Evolutionary conservation across 2,797 vertebrate species (phyloP).

Genomic region (Myioborus miniatus): DNA sequence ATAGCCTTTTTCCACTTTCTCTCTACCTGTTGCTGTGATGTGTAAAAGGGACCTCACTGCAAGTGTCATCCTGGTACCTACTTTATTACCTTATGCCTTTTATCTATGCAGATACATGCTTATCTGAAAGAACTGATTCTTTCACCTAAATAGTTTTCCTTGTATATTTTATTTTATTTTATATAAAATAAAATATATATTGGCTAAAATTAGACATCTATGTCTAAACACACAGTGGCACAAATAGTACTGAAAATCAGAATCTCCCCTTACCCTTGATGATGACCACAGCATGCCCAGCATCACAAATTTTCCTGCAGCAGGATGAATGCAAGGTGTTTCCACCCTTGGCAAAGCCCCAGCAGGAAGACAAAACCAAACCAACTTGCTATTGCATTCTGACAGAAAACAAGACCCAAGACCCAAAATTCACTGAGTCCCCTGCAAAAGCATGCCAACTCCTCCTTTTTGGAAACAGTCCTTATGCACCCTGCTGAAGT

Average conservation of each 20-base stretch:
- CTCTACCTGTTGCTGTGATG: neutral
- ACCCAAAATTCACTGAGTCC: neutral
- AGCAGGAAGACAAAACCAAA: neutral
- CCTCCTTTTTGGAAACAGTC: neutral
- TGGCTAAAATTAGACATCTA: neutral
- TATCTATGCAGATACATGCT: neutral
- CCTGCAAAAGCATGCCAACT: neutral
- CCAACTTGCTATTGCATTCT: neutral
- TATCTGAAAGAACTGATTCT: neutral
- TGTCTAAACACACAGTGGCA: neutral
- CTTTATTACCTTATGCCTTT: neutral
- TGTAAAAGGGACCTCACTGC: neutral
- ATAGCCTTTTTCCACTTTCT: neutral
- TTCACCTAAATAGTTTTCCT: neutral
- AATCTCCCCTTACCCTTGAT: neutral
- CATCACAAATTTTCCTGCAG: neutral
- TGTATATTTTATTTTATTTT: neutral
- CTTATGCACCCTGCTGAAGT: neutral
- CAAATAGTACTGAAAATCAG: neutral
- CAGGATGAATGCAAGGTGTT: neutral
- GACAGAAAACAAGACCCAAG: neutral
- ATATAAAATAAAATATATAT: neutral
- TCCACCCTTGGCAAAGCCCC: neutral
- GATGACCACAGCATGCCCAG: neutral
- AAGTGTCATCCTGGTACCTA: neutral